Evolutionary conservation across 2,888 invertebrate genomes (phyloP).

Genomic region (Oligia strigilis): DNA sequence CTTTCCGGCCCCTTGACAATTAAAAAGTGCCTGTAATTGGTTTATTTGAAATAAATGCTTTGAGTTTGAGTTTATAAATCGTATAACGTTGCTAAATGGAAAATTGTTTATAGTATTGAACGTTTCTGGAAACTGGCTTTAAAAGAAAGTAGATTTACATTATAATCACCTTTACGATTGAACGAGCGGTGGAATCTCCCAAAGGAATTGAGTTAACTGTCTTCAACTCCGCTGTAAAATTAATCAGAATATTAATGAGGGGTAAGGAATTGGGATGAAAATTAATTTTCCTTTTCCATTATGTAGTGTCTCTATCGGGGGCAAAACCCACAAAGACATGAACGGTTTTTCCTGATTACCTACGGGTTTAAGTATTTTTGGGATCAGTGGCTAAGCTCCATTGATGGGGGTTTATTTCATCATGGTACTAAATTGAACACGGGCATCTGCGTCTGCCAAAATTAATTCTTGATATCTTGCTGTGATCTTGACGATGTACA

Average conservation of each 20-base stretch:
- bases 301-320: not conserved
- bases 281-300: slow-evolving; percentile 27
- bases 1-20: no score
- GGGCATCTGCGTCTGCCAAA: not conserved
- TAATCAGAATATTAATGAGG: slow-evolving; percentile 39
- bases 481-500: not conserved
- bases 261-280: slow-evolving; percentile 7
- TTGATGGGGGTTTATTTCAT: slow-evolving; percentile 5
- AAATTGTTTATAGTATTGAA: not conserved
- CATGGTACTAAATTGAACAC: slow-evolving; percentile 6
- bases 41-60: no score
- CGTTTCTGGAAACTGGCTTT: not conserved
- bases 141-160: slow-evolving; percentile 1
- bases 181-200: slow-evolving; percentile 1
- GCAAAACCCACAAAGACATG: not conserved
- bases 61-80: not conserved
- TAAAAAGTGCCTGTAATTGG: no score
- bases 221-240: slow-evolving; percentile 30
- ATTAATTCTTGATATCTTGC: not conserved
- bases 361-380: slow-evolving; percentile 1
- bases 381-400: slow-evolving; percentile 8
- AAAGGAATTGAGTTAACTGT: slow-evolving; percentile 33
- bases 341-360: slow-evolving; percentile 11
- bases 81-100: not conserved
- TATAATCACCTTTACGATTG: slow-evolving; percentile 4